Conservation (phyloP, 2,113 vertebrate species). For the Steatornis caripensis region DNA sequence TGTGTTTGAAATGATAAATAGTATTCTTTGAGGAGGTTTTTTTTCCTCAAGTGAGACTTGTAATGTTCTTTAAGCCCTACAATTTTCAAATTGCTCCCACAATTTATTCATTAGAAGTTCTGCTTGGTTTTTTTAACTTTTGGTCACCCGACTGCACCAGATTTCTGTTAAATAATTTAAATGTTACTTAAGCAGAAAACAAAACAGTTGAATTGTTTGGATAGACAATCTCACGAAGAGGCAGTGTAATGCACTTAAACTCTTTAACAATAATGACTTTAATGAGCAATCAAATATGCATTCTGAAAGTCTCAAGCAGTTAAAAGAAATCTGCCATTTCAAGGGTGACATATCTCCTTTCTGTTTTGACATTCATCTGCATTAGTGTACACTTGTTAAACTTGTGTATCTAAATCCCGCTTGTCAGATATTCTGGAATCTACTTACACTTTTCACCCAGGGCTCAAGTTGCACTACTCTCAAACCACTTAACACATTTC, state of each 20-base stretch:
- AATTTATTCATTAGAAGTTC: constrained; percentile 8
- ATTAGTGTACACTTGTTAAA: constrained; percentile 46
- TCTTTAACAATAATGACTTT: background rate
- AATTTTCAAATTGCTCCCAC: background rate
- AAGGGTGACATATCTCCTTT: constrained; percentile 18
- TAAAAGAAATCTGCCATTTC: background rate
- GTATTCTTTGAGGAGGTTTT: background rate
- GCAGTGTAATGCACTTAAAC: background rate
- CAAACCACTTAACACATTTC: constrained; percentile 67
- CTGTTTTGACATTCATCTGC: constrained; percentile 35
- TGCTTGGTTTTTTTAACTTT: background rate
- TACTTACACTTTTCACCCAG: constrained; percentile 42
- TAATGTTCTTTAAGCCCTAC: background rate
- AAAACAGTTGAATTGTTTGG: background rate
- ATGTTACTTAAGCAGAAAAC: background rate
- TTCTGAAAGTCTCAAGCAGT: constrained; percentile 15
- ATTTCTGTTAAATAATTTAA: background rate
- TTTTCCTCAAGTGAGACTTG: background rate
- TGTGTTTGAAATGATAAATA: constrained; percentile 1
- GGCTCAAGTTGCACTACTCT: constrained; percentile 54
- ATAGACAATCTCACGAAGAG: background rate
- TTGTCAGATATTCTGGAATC: constrained; percentile 44
- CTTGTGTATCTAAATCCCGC: constrained; percentile 35
- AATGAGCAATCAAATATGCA: constrained; percentile 46
- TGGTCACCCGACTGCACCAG: background rate